Base-by-base conservation (phyloP, 2,797 vertebrate species). In the Acipenser ruthenus region DNA sequence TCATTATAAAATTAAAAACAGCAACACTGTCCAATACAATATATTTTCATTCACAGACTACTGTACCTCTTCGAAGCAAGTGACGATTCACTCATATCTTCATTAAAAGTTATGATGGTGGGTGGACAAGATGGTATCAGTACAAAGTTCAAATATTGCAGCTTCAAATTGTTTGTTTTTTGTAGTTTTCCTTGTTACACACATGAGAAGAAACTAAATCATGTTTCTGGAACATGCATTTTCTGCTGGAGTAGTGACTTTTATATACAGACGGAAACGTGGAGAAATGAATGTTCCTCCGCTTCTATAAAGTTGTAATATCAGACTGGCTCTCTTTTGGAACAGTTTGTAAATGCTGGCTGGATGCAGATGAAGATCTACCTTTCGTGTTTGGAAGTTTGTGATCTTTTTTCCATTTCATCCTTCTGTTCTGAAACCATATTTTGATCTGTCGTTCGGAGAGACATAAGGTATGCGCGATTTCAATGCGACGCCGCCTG, bases 371-470 rank as follows among this genome's bases (percentile, higher is more conserved):
- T 23, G 93, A 89, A 65, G 94, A 94, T 76, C 95, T 94, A 80
- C 95, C 96, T 81, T 99, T 99, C 76, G 96, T 99, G 85, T 99
- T 99, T 64, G 97, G 97, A 60, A 99, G 91, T 89, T 99, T 99
- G 88, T 99, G 96, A 69, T 99, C 97, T 83, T 99, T 99, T 92
- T 99, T 99, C 96, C 96, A 99, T 88, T 99, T 99, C 97, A 99
- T 99, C 83, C 97, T 92, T 82, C 97, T 89, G 87, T 99, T 99
- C 78, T 99, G 96, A 87, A 99, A 99, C 97, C 97, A 99, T 88
- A 99, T 99, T 90, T 99, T 99, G 80, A 99, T 99, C 83, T 99
- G 97, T 83, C 97, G 93, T 74, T 99, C 97, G 56, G 96, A 98
- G 67, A 99, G 94, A 86, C 95, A 95, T 79, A 99, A 88, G 67